Evolutionary conservation across 2,888 invertebrate species (phyloP).

Genomic region (Elysia crispata): DNA sequence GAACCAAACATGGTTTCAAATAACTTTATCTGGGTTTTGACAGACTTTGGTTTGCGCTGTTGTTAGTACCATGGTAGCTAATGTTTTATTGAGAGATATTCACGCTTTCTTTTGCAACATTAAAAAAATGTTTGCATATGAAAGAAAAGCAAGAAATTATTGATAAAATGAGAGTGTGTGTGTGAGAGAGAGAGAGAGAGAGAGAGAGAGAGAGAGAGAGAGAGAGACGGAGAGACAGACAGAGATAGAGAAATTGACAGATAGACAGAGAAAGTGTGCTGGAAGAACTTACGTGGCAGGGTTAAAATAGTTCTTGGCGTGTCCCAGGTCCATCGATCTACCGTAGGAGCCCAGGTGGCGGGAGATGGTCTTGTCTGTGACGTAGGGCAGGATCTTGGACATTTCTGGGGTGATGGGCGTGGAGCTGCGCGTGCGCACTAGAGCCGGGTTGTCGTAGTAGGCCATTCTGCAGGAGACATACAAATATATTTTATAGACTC

Average conservation of each 20-base stretch:
- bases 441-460: slow-evolving; percentile 67
- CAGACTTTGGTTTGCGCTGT: too few relatives aligned
- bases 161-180: background rate
- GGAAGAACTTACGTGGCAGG: slow-evolving; percentile 75
- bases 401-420: slow-evolving; percentile 72
- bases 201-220: background rate
- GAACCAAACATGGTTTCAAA: too few relatives aligned
- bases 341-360: slow-evolving; percentile 70
- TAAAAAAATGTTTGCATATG: too few relatives aligned
- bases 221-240: too few relatives aligned
- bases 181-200: background rate
- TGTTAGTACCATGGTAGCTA: too few relatives aligned
- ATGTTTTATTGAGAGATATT: too few relatives aligned
- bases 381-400: slow-evolving; percentile 71
- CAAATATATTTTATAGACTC: too few relatives aligned
- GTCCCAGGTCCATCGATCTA: slow-evolving; percentile 67
- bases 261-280: background rate
- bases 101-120: too few relatives aligned
- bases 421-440: slow-evolving; percentile 68
- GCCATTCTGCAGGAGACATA: slow-evolving; percentile 59
- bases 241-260: too few relatives aligned
- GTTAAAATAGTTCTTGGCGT: slow-evolving; percentile 75
- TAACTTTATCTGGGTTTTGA: too few relatives aligned
- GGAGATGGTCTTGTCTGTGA: slow-evolving; percentile 73
- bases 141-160: too few relatives aligned